Evolutionary conservation across 2,113 vertebrate species (phyloP).

Genomic region (Tragulus kanchil): DNA sequence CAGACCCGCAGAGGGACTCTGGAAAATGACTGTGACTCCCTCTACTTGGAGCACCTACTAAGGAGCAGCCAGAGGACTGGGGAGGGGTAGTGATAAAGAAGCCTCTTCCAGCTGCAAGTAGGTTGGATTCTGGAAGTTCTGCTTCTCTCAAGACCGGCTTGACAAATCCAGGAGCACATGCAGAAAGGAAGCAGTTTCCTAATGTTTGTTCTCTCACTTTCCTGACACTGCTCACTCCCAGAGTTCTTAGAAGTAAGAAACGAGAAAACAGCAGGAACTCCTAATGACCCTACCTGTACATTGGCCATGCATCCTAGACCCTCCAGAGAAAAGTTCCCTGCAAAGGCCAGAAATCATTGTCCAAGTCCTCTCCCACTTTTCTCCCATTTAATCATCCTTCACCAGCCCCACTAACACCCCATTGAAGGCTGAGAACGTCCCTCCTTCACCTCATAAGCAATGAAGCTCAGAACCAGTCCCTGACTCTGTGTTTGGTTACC

Average conservation of each 20-base stretch:
- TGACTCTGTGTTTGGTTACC: not conserved
- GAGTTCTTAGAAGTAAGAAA: not conserved
- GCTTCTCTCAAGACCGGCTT: not conserved
- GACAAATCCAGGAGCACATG: not conserved
- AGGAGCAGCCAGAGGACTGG: not conserved
- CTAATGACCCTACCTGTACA: not conserved
- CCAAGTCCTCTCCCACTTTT: not conserved
- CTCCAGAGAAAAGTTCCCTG: not conserved
- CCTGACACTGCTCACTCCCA: constrained; percentile 22
- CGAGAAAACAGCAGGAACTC: constrained; percentile 5
- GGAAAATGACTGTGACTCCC: not conserved
- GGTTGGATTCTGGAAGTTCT: not conserved
- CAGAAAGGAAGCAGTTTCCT: not conserved
- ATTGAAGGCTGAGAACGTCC: not conserved
- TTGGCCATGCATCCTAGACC: not conserved
- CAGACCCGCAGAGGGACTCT: constrained; percentile 14
- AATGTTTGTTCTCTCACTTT: not conserved
- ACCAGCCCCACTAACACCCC: not conserved
- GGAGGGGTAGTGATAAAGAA: not conserved
- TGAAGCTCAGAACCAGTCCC: not conserved
- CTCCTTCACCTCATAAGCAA: not conserved
- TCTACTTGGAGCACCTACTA: not conserved
- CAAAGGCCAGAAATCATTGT: not conserved
- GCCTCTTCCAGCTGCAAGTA: not conserved
- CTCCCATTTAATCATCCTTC: not conserved